A percentile compares a stretch with the other conserved stretches of the same genome.
These are phyloP conservation scores for Taurulus bubalis DNA, from an alignment of 2,113 vertebrate genomes.

Conservation along the genomic window DNA sequence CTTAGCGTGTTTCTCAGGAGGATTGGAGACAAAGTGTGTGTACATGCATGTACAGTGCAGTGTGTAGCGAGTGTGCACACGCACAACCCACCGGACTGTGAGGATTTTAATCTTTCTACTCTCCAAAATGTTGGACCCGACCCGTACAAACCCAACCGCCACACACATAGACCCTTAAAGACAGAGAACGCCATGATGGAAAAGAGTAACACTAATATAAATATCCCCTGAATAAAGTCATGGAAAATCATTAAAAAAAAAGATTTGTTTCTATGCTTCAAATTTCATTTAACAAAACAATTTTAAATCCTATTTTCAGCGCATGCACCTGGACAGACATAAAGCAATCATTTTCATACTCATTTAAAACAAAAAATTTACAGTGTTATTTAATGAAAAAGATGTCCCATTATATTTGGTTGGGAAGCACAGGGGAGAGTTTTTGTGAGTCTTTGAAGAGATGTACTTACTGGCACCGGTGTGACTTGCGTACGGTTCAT, in stretches of 20 bases:
- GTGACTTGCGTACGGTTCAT: too few species aligned
- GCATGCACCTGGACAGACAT: too few species aligned
- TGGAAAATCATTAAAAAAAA: neutral
- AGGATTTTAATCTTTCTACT: neutral
- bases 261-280: neutral
- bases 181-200: neutral
- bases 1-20: constrained; percentile 51
- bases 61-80: neutral
- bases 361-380: too few species aligned
- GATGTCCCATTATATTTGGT: too few species aligned
- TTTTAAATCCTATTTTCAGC: too few species aligned
- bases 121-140: neutral
- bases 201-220: neutral
- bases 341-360: too few species aligned
- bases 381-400: too few species aligned
- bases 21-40: constrained; percentile 42
- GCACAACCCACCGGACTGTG: neutral
- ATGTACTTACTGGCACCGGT: too few species aligned
- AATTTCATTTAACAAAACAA: neutral
- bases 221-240: neutral
- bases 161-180: neutral
- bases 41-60: constrained; percentile 29
- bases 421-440: too few species aligned
- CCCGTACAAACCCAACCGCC: too few species aligned
- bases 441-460: too few species aligned